Base-by-base conservation (phyloP, 2,113 vertebrate species). In the Stomatorhinus ivindoensis region DNA sequence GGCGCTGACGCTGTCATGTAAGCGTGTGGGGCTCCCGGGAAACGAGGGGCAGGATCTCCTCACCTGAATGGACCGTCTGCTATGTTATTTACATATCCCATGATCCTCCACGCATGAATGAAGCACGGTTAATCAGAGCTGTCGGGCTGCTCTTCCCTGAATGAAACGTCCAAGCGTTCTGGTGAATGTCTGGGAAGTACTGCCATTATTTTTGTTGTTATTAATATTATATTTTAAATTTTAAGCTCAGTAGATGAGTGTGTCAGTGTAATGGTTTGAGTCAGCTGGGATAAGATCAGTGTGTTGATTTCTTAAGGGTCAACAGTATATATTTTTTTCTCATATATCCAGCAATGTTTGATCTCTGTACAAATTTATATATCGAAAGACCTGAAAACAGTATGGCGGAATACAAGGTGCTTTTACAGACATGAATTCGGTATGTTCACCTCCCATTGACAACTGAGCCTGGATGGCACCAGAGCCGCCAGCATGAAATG, bases 401-500 rank as follows among this genome's bases (percentile, higher is more conserved):
- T 53, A 85, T 80, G 4, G 31, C 39, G 46, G 58, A 50, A 42
- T 24, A 21, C 50, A 73, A 55, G 13, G 46, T 42, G 69, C 48
- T 15, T 82, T 88, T 76, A 89, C 87, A 90, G 44, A 17, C 92
- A 92, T 92, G 91, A 93, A 93, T 93, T 84, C 65, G 92, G 89
- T 89, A 31, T 69, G 61, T 88, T 85, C 21, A 73, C 82, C 88
- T 92, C 90, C 92, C 91, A 91, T 76, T 44, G 61, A 76, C 89
- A 80, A 92, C 90, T n/a, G 13, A 90, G 90, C 58, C 91, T 69
- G 86, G 93, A 92, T 90, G 91, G 87, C 91, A 93, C 92, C 90
- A 94, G 93, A 94, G 91, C 87, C 65, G 85, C 91, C 47, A 89
- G 92, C 89, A 90, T 93, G 91, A 94, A 94, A 94, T 31, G 90